Base-by-base conservation (phyloP, 23 tunicate species). In the Diplosoma virens region DNA sequence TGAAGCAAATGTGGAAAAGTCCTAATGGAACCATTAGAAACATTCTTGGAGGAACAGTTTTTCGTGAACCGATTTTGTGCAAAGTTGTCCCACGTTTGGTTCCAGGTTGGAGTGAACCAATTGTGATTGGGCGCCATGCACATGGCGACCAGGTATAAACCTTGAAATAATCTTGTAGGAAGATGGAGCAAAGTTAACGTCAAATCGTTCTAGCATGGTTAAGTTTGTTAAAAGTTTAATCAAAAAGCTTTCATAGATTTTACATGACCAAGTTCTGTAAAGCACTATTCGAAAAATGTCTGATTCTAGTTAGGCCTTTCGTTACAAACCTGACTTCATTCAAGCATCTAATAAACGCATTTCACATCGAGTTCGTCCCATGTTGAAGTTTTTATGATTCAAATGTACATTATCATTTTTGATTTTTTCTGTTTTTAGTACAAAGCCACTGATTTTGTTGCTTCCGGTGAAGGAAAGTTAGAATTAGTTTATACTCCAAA, bases 391-490 rank as follows among this genome's bases (percentile, higher is more conserved):
- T n/a, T n/a, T n/a, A n/a, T 45, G 11, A 45, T 45, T 16, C 52
- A 45, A 45, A 9, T 9, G 11, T 16, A 11, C 52, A 11, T 45
- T 45, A 11, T 45, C 52, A 45, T 45, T 45, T 9, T 16, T 45
- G 52, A 45, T 9, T 45, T n/a, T n/a, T 5, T 24, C 23, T 7
- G 11, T 25, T 59, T 74, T 1, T 74, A 95, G 82, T 95, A 95
- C 92, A 79, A 78, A 79, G 85, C 99, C 23, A 95, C 99, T 2
- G 99, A 95, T 59, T 95, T 88, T 50, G 99, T 95, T 1, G 95
- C 99, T 0, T 69, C 90, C 68, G 95, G 90, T 11, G 78, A 79
- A 27, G 99, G 99, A 23, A 95, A 88, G 53, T 79, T 95, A 50
- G 87, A 80, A 25, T 59, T 95, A 30, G 72, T 71, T 1, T 95